phyloP scores from a whole-genome alignment of 2,113 vertebrate genomes.

The Sinocyclocheilus grahami region DNA sequence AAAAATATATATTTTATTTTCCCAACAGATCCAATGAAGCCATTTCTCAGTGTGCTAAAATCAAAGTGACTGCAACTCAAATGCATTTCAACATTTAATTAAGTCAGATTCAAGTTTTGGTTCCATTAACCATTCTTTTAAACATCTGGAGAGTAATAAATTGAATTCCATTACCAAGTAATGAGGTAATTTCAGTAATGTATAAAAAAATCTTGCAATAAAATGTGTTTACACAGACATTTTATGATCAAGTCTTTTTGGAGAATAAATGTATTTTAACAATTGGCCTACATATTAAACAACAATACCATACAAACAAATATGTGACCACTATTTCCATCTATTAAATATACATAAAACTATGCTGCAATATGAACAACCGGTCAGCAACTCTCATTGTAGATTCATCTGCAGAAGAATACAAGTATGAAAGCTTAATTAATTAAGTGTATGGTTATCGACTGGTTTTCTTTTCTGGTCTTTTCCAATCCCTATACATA shows the following conservation, averaged over 20 bases:
- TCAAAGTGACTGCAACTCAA: not conserved
- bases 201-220: not conserved
- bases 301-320: not conserved
- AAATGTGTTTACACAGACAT: not conserved
- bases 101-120: not conserved
- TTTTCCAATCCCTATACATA: not conserved
- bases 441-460: too few species aligned
- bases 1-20: not conserved
- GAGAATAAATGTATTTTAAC: not conserved
- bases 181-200: not conserved
- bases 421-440: too few species aligned
- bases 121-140: not conserved
- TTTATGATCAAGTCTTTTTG: not conserved
- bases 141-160: not conserved
- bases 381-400: not conserved
- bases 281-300: not conserved
- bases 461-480: not conserved
- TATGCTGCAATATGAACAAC: not conserved
- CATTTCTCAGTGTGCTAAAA: not conserved
- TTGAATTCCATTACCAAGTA: not conserved
- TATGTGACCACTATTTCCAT: not conserved
- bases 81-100: not conserved
- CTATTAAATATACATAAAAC: not conserved
- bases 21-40: not conserved
- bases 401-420: too few species aligned